Evolutionary conservation across 2,797 vertebrate species (phyloP), one percentile per base, ranked within the genome.

Genomic region (Sebastes nivosus): DNA sequence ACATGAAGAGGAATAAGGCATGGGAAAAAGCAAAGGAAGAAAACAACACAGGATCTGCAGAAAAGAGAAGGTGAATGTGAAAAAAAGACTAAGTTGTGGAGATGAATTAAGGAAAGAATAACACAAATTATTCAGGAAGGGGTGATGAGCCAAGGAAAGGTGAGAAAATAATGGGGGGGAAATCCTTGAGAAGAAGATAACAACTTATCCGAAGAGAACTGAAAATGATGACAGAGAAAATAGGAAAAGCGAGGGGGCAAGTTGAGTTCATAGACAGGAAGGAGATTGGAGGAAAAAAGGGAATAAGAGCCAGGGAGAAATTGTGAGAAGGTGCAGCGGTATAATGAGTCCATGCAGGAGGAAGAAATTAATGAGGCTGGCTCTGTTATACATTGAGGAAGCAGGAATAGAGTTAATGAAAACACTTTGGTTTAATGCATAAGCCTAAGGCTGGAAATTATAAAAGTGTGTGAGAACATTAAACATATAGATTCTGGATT

Each of bases 171-270:
- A 73, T 29, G 32, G 32, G 25, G 1, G 1, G 38, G 34, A 30
- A 77, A 75, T 82, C 67, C 36, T 50, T 20, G 13, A 85, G 63
- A 77, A 34, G 73, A 58, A 57, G 81, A 67, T 75, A 67, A 59
- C 1, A 9, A 68, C 24, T 82, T 65, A 85, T 79, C 65, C 34
- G 2, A 77, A 69, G 11, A 34, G 67, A 68, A 27, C 13, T 64
- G 70, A 82, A 83, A 81, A 77, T 54, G 36, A 77, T 72, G 78
- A 86, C 59, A 54, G 70, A 61, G 77, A 25, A 38, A 20, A 73
- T 52, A 84, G 36, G 25, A 80, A 50, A 73, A 57, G 34, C 2
- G 4, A 30, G 11, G 67, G 75, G 42, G 67, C 16, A 76, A 24
- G 60, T 7, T 3, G 18, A 88, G 72, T 87, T 85, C 68, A 87